Evolutionary conservation across 2,888 invertebrate genomes (phyloP).

Genomic region (Mamestra brassicae): DNA sequence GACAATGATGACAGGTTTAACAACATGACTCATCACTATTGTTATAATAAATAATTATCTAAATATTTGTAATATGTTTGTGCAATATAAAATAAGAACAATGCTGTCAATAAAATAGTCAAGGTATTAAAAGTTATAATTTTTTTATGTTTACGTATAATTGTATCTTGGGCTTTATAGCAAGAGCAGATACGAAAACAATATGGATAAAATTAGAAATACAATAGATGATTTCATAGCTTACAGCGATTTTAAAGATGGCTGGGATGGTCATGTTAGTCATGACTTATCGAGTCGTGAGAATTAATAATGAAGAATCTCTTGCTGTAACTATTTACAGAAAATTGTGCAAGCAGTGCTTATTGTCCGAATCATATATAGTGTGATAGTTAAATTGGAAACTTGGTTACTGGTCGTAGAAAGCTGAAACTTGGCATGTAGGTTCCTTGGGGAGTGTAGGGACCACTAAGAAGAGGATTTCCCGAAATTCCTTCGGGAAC

Average conservation of each 20-base stretch:
- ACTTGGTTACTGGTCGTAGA: too few species aligned
- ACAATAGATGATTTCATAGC: constrained; percentile 3
- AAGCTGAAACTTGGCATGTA: too few species aligned
- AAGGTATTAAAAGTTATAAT: not conserved
- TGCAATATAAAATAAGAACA: not conserved
- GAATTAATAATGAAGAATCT: constrained; percentile 10
- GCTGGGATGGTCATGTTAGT: not conserved
- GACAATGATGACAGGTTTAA: not conserved
- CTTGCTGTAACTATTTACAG: not conserved
- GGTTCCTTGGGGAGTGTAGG: too few species aligned
- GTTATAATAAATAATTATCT: not conserved
- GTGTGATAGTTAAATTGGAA: too few species aligned
- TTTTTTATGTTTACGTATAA: not conserved
- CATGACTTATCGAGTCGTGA: not conserved
- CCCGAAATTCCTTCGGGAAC: too few species aligned
- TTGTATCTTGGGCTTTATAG: not conserved
- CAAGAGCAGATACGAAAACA: not conserved
- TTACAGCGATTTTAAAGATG: not conserved
- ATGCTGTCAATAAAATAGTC: not conserved
- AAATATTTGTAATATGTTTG: not conserved
- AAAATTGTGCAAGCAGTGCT: not conserved
- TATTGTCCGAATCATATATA: too few species aligned
- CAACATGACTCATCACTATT: not conserved
- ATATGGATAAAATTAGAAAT: constrained; percentile 1
- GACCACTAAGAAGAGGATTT: too few species aligned